Percentiles rank a stretch among this genome's conserved stretches.
phyloP scores from a whole-genome alignment of 2,888 invertebrate species.

The Stenichneumon culpator region DNA sequence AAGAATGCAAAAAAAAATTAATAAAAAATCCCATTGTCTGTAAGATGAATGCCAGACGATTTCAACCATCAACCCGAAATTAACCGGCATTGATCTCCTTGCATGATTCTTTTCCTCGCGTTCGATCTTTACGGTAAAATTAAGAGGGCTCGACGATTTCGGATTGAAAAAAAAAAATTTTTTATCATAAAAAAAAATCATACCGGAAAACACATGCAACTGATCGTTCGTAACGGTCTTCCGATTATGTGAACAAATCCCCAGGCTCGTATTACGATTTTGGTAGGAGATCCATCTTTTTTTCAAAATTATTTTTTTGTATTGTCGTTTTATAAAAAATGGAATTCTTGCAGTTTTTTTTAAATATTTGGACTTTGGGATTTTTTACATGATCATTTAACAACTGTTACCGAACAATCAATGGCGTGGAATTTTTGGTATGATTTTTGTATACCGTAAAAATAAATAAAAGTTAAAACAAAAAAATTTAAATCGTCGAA shows the following conservation, averaged over 20 bases:
- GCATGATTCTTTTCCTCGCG: neutral
- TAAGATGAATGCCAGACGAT: neutral
- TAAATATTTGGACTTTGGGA: no score
- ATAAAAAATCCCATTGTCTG: neutral
- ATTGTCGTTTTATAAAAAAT: neutral
- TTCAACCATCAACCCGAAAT: neutral
- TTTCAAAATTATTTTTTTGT: neutral
- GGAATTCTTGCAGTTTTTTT: neutral
- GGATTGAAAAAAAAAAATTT: neutral
- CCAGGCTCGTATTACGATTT: neutral
- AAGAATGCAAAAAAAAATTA: neutral
- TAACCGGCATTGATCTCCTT: neutral
- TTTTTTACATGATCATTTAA: neutral
- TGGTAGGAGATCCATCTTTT: neutral
- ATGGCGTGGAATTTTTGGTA: neutral
- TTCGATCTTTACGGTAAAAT: neutral
- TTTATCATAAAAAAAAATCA: neutral
- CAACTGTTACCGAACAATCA: neutral
- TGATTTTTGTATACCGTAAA: neutral
- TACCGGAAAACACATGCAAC: neutral
- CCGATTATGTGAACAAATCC: neutral
- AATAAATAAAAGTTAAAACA: neutral
- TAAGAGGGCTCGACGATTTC: neutral
- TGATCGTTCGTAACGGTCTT: neutral
- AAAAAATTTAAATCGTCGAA: neutral